Base-by-base conservation (phyloP, 2,797 vertebrate genomes). In the Psittacula derbiana region DNA sequence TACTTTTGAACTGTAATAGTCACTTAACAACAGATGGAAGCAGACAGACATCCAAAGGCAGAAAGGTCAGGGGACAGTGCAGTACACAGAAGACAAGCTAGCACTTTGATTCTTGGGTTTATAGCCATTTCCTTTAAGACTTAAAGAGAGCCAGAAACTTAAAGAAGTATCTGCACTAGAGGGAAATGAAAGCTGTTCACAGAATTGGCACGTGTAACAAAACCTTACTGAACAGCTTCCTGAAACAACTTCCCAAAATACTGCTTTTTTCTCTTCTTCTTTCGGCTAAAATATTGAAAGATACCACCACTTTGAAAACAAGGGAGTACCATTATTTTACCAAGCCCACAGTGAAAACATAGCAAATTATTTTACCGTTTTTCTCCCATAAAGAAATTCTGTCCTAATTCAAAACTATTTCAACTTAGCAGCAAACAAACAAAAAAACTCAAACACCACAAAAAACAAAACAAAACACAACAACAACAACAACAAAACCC, bases 61-160 rank as follows among this genome's bases (percentile, higher is more conserved):
- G 94, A 97, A 97, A 97, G 93, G 74, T 73, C 85, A 97, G 69
- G 38, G 72, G 53, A 94, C 80, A 94, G 44, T 38, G 61, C 89
- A 87, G 86, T 70, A 92, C 60, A 89, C 1, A 30, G 61, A 96
- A 92, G 72, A 92, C 58, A 96, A 95, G 78, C 53, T 95, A 86
- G 72, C 91, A 80, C 80, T 96, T 79, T 53, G 67, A 82, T 79
- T 87, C 85, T 40, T 69, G 33, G 28, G 67, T 89, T 93, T 85
- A 46, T 69, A 73, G 92, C 30, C 10, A 16, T 90, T 96, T 96
- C 81, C 84, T 94, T 70, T 92, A 58, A 64, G 95, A 96, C n/a
- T 93, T 92, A 67, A 80, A 88, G 80, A 93, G 20, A 71, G 33
- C 14, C 52, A 93, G 50, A 95, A 94, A 85, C 71, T n/a, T 89